These are phyloP conservation scores for Passerina amoena DNA, from an alignment of 2,113 vertebrate genomes.

Conservation along the genomic window DNA sequence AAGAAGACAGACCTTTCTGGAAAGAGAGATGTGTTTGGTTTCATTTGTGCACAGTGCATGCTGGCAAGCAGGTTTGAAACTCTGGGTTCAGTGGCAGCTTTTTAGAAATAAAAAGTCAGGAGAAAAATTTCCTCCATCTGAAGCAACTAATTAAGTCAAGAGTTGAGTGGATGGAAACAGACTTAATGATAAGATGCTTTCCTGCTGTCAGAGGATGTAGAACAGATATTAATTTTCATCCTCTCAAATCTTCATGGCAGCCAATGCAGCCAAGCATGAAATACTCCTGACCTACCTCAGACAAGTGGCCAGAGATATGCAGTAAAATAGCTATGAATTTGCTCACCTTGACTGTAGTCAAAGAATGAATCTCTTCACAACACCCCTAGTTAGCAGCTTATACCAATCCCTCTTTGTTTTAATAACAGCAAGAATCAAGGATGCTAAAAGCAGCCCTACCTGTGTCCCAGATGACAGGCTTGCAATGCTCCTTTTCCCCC, in stretches of 20 bases:
- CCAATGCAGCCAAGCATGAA: background rate
- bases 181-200: background rate
- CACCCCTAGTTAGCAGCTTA: background rate
- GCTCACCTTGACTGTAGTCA: background rate
- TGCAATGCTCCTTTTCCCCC: background rate
- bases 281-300: background rate
- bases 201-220: background rate
- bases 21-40: background rate
- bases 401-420: background rate
- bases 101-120: background rate
- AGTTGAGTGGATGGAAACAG: background rate
- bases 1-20: background rate
- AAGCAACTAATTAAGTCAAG: constrained; percentile 12
- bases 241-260: background rate
- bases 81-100: background rate
- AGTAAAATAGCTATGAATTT: background rate
- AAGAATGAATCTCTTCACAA: background rate
- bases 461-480: background rate
- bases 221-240: background rate
- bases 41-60: background rate
- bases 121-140: background rate
- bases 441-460: background rate
- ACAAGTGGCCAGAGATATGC: background rate
- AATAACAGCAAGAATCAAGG: background rate
- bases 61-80: background rate